Evolutionary conservation across 2,888 invertebrate genomes (phyloP), one percentile per base, ranked within the genome.

Genomic region (Phymatocera aterrima): DNA sequence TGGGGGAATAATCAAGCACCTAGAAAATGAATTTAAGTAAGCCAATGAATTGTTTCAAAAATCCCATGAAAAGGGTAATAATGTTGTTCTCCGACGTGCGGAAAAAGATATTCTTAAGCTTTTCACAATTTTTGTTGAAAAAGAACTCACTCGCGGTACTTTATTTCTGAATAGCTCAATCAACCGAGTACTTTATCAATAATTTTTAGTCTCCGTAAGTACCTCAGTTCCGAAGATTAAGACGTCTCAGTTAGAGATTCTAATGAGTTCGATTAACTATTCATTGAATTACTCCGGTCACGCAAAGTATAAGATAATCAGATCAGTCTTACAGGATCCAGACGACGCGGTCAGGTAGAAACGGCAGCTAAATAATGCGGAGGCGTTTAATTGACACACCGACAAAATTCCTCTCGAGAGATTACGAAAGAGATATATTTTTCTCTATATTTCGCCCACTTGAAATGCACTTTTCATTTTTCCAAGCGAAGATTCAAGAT

Each of bases 271-370:
- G 72, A 51, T 48, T n/a, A 48, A 48, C 48, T 31, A 51, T 70
- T 70, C 46, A 51, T 70, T 12, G 10, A 72, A 51, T 72, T 43
- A 34, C 31, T 31, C 34, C 15, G 48, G 48, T 72, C 72, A 72
- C 34, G 72, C 72, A 5, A 68, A 34, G 31, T n/a, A 18, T 51
- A 4, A 8, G 34, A 6, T 72, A 0, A 72, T 72, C 51, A 18
- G 34, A 72, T 72, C 51, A 51, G 34, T 34, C 28, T 34, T 51
- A 34, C 1, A 12, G 48, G 31, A 31, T 51, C 72, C 10, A 34
- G 34, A 51, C 10, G 34, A 48, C 34, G 34, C 15, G 51, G 31
- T 24, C 51, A 3, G 31, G 31, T n/a, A 31, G 15, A 43, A 21
- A 28, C n/a, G 51, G 34, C 61, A 34, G 18, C 18, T 0, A 37